A percentile compares a stretch with the other conserved stretches of the same genome.
Conservation (phyloP, 1,140 invertebrate genomes). For the Brachionus manjavacas region DNA sequence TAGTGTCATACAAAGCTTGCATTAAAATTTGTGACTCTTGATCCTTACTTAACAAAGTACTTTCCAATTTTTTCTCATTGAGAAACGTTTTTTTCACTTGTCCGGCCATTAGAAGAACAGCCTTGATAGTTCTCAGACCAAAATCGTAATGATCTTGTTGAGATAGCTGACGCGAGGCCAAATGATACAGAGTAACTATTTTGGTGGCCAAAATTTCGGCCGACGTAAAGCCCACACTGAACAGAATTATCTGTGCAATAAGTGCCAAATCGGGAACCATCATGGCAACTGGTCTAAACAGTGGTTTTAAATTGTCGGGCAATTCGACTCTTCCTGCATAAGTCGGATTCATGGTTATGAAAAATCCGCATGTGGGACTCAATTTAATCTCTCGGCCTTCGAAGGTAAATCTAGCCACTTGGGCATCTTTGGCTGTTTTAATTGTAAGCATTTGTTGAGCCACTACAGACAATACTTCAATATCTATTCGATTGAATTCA, state of each 20-base stretch:
- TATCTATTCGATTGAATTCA: slow-evolving; percentile 56
- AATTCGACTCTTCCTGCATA: slow-evolving; percentile 58
- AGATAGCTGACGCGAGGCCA: slow-evolving; percentile 56
- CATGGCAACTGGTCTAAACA: slow-evolving; percentile 60
- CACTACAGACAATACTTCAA: slow-evolving; percentile 56
- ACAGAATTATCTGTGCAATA: slow-evolving; percentile 59
- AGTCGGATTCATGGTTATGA: slow-evolving; percentile 59
- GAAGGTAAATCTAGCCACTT: slow-evolving; percentile 56
- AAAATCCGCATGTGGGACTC: slow-evolving; percentile 57
- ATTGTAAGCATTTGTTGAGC: slow-evolving; percentile 57
- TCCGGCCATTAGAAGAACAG: slow-evolving; percentile 74
- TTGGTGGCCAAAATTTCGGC: slow-evolving; percentile 57
- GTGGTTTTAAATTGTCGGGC: slow-evolving; percentile 59
- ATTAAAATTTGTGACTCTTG: slow-evolving; percentile 34
- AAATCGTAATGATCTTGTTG: slow-evolving; percentile 75
- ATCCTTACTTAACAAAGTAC: neutral
- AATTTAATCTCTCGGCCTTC: slow-evolving; percentile 57
- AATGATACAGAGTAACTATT: slow-evolving; percentile 55
- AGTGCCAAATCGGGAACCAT: slow-evolving; percentile 57
- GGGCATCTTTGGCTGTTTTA: slow-evolving; percentile 49
- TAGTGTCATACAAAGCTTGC: slow-evolving; percentile 80
- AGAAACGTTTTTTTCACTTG: slow-evolving; percentile 63
- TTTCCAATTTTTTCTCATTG: neutral
- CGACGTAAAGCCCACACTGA: slow-evolving; percentile 58
- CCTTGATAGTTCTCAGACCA: slow-evolving; percentile 74